Evolutionary conservation across 2,113 vertebrate species (phyloP).

Genomic region (Panthera tigris): DNA sequence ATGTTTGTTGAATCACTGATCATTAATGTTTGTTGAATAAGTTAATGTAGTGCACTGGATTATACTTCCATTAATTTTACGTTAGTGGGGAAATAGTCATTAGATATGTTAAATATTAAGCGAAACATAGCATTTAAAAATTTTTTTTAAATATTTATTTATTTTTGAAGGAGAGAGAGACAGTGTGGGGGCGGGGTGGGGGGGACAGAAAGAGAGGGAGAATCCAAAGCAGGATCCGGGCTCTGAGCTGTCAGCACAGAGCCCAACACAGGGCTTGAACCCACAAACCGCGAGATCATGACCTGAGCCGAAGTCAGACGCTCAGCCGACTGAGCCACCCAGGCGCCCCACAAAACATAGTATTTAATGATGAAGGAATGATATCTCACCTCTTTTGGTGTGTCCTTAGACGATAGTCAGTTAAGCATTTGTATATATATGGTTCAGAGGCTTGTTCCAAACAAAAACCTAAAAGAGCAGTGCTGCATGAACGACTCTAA

Average conservation of each 20-base stretch:
- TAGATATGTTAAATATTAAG: not conserved
- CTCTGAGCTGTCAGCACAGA: too few species aligned
- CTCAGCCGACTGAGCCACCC: too few species aligned
- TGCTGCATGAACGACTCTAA: not conserved
- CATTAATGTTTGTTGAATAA: not conserved
- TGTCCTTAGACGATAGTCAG: not conserved
- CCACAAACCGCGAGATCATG: too few species aligned
- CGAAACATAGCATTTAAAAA: not conserved
- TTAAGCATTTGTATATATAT: not conserved
- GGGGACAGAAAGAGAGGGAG: too few species aligned
- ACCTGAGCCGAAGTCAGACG: too few species aligned
- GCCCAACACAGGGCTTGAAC: too few species aligned
- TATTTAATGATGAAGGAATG: slow-evolving; percentile 7
- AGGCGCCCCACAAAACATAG: not conserved
- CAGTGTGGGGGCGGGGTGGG: too few species aligned
- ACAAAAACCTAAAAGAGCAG: not conserved
- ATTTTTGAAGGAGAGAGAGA: too few species aligned
- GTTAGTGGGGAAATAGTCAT: not conserved
- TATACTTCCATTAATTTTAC: not conserved
- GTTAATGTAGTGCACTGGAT: not conserved
- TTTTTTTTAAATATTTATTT: too few species aligned
- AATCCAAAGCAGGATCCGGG: too few species aligned
- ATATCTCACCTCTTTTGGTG: not conserved
- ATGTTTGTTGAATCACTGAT: not conserved
- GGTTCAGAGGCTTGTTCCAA: slow-evolving; percentile 1